Base-by-base conservation (phyloP, 2,888 invertebrate species). In the Carcina quercana region DNA sequence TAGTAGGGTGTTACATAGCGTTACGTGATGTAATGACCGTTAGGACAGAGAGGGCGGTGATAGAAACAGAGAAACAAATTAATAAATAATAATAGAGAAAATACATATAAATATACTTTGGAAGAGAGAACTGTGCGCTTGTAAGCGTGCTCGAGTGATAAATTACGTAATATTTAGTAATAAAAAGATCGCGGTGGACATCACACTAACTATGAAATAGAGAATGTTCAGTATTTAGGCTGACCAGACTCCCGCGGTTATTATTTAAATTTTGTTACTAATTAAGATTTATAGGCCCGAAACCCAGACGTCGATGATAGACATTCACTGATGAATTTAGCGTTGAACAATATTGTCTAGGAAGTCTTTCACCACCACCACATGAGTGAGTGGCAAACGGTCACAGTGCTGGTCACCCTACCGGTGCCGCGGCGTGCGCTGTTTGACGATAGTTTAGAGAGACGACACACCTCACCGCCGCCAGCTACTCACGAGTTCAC, bases 51-150 rank as follows among this genome's bases (percentile, higher is more conserved):
- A 38, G 47, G 69, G 56, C 34, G 55, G 57, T 61, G 68, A 63
- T 56, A 57, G 59, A 48, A 43, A 68, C 55, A 67, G 64, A 61
- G 50, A 63, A 66, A 58, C 59, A 61, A 55, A 69, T 65, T 61
- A 50, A 56, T 47, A 34, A 37, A 30, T 32, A 31, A 32, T 25
- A 34, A 37, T 42, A 55, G 51, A 58, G 40, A 56, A 45, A 53
- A 43, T 56, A 49, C 40, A 57, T 53, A 64, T 44, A 57, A n/a
- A n/a, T n/a, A 61, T 24, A 64, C 45, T 59, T 56, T 10, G 38
- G 25, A 15, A 56, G 50, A 53, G 22, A 51, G 44, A n/a, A 54
- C 30, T 43, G 47, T 56, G 57, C 50, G 36, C 50, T 45, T 47
- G 59, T 19, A 53, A 72, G 69, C 72, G 69, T 72, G 68, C 58